Percentiles rank a stretch among this genome's conserved stretches.
These are phyloP conservation scores for Circaetus cinerascens DNA, from an alignment of 2,113 vertebrate species.

Conservation along the genomic window DNA sequence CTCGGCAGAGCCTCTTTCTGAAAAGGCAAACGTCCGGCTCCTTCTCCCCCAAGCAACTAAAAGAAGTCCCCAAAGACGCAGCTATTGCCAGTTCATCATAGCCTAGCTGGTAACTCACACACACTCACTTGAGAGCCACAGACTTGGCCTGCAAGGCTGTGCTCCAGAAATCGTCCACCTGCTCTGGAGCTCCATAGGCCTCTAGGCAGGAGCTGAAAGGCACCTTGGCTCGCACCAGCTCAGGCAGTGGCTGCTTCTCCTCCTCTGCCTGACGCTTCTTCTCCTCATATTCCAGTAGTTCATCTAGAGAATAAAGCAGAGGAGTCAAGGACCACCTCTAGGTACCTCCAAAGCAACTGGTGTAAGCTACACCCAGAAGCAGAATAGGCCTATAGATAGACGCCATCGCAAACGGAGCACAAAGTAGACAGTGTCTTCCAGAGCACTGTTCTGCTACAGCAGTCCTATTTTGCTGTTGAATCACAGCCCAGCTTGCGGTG, in stretches of 20 bases:
- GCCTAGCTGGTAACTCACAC: neutral
- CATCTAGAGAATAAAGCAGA: constrained; percentile 76
- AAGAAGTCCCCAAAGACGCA: neutral
- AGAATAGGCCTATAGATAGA: neutral
- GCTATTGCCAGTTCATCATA: neutral
- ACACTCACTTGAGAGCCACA: constrained; percentile 92
- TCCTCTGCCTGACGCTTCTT: constrained; percentile 89
- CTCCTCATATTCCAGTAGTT: constrained; percentile 91
- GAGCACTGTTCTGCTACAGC: neutral
- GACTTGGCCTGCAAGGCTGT: constrained; percentile 96
- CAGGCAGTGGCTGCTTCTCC: constrained; percentile 80
- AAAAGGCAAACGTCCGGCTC: too few relatives aligned
- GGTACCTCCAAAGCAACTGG: neutral
- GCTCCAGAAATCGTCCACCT: constrained; percentile 98
- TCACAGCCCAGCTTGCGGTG: neutral
- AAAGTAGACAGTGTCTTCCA: neutral
- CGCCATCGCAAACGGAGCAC: neutral
- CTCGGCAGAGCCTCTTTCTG: too few relatives aligned
- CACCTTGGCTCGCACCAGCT: constrained; percentile 89
- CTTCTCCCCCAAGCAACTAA: neutral
- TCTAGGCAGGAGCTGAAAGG: constrained; percentile 94
- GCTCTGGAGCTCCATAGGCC: constrained; percentile 91
- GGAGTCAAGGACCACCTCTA: neutral
- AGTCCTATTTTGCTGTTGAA: neutral
- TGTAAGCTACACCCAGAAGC: neutral